A percentile compares a stretch with the other conserved stretches of the same genome.
Conservation (phyloP, 1,140 invertebrate species). For the Lepidurus apus region DNA sequence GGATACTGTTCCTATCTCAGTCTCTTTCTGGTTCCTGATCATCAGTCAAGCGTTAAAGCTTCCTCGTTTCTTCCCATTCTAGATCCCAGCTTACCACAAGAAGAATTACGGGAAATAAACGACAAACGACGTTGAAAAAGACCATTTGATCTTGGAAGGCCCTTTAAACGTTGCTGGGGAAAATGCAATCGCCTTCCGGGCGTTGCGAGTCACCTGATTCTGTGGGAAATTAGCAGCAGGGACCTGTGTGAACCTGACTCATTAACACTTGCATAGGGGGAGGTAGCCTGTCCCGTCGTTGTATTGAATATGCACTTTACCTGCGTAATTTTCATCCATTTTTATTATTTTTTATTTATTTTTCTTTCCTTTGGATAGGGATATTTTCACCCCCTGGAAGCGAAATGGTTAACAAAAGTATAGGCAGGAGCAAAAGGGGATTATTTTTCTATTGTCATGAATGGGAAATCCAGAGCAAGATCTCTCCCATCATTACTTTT, state of each 20-base stretch:
- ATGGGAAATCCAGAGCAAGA: not conserved
- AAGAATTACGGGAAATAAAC: not conserved
- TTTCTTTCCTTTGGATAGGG: not conserved
- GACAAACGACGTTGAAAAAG: not conserved
- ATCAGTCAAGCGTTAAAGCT: not conserved
- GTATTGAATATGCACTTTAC: too few relatives aligned
- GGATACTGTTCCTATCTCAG: not conserved
- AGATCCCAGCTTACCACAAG: not conserved
- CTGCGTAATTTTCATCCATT: too few relatives aligned
- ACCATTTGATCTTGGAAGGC: not conserved
- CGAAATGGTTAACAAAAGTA: not conserved
- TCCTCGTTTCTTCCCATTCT: not conserved
- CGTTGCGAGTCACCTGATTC: constrained; percentile 4
- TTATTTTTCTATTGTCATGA: not conserved
- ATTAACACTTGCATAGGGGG: not conserved
- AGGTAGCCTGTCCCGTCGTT: not conserved
- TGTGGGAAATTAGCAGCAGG: not conserved
- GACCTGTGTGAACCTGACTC: not conserved
- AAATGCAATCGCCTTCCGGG: not conserved
- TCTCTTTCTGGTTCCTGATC: not conserved
- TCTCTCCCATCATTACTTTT: not conserved
- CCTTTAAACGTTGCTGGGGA: not conserved
- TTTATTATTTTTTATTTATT: not conserved
- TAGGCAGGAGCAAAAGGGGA: not conserved
- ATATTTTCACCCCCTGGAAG: not conserved